phyloP scores from a whole-genome alignment of 23 tunicate genomes.

The Oikopleura dioica region DNA sequence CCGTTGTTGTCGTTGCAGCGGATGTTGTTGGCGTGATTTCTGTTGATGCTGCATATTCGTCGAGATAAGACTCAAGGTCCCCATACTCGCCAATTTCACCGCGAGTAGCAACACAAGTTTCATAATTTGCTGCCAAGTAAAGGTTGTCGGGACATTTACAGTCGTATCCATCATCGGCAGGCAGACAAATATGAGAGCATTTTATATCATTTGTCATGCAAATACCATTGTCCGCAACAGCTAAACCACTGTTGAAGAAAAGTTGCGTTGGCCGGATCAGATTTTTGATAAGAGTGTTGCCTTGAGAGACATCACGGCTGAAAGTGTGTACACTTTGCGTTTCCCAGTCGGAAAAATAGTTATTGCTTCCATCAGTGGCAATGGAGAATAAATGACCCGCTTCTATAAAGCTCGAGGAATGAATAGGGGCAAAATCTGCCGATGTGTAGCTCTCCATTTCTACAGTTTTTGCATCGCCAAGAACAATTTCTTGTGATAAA shows the following conservation, averaged over 20 bases:
- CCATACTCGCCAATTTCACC: too few species aligned
- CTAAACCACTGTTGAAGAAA: conserved; percentile 14
- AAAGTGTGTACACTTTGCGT: conserved; percentile 19
- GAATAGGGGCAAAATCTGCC: background rate
- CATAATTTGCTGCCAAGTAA: conserved; percentile 23
- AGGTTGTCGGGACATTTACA: conserved; percentile 51
- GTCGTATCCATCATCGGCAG: conserved; percentile 15
- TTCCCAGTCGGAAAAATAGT: conserved; percentile 34
- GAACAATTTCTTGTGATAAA: background rate
- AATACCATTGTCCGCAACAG: background rate
- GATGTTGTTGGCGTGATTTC: conserved; percentile 13
- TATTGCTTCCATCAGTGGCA: conserved; percentile 16
- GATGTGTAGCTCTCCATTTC: background rate
- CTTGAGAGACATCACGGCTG: conserved; percentile 14
- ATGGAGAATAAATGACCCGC: conserved; percentile 42
- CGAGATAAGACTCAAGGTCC: background rate
- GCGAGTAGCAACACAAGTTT: conserved; percentile 37
- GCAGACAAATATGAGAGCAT: conserved; percentile 62
- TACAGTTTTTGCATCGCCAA: background rate
- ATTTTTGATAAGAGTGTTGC: conserved; percentile 15
- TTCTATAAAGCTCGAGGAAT: background rate
- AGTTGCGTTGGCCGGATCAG: conserved; percentile 55
- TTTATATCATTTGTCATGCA: too few species aligned
- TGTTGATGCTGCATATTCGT: background rate
- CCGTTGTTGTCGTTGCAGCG: conserved; percentile 13